Percentiles rank a stretch among this genome's conserved stretches.
Evolutionary conservation across 2,113 vertebrate species (phyloP).

Genomic region (Columbina picui): DNA sequence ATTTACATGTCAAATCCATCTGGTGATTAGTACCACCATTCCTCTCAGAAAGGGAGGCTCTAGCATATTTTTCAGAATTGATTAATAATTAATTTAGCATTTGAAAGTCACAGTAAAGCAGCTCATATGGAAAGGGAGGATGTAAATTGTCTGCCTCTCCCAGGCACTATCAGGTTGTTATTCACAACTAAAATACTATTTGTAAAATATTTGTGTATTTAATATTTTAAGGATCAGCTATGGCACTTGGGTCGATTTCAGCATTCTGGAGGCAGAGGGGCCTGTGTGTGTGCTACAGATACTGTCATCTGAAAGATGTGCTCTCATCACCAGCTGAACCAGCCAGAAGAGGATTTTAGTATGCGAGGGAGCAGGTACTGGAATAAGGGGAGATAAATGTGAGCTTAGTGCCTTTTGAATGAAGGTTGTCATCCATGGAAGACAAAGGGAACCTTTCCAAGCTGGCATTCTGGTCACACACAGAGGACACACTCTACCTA

Average conservation of each 20-base stretch:
- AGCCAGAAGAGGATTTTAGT: not conserved
- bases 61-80: not conserved
- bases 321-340: not conserved
- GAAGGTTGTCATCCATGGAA: not conserved
- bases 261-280: not conserved
- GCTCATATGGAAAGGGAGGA: constrained; percentile 22
- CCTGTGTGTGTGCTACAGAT: not conserved
- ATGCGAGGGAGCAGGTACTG: not conserved
- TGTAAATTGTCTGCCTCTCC: constrained; percentile 26
- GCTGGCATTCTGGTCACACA: not conserved
- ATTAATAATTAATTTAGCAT: constrained; percentile 63
- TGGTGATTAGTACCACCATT: not conserved
- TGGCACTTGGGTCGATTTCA: constrained; percentile 20
- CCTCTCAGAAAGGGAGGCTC: not conserved
- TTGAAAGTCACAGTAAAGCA: constrained; percentile 31
- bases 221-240: constrained; percentile 42
- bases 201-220: constrained; percentile 61
- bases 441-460: not conserved
- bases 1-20: not conserved
- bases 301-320: not conserved
- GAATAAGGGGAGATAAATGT: not conserved
- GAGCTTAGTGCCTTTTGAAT: not conserved
- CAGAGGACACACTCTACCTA: not conserved
- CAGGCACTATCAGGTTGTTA: constrained; percentile 4
- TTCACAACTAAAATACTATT: constrained; percentile 28